These are phyloP conservation scores for Chelon auratus DNA, from an alignment of 2,797 vertebrate genomes.

Conservation along the genomic window DNA sequence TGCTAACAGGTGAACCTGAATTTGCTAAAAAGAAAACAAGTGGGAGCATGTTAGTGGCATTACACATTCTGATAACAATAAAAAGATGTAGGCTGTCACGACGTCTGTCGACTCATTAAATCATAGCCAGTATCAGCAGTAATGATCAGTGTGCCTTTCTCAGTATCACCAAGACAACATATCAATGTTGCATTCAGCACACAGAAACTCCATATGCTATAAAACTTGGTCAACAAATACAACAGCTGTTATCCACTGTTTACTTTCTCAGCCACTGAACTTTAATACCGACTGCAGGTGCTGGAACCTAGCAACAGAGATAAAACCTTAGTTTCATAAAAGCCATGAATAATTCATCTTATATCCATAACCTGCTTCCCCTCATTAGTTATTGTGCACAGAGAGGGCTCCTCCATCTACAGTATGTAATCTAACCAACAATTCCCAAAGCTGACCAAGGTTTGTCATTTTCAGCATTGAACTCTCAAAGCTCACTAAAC, in stretches of 20 bases:
- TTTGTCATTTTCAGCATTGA: slow-evolving; percentile 35
- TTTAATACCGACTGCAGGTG: slow-evolving; percentile 63
- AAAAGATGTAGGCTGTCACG: slow-evolving; percentile 15
- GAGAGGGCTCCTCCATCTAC: not conserved
- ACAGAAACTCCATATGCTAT: slow-evolving; percentile 74
- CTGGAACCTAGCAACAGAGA: slow-evolving; percentile 74
- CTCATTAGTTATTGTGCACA: slow-evolving; percentile 19
- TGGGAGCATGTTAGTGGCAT: too few species aligned
- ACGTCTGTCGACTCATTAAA: slow-evolving; percentile 50
- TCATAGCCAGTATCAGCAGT: slow-evolving; percentile 38
- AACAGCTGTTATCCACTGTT: slow-evolving; percentile 87
- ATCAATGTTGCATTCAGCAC: slow-evolving; percentile 59
- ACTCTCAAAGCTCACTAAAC: slow-evolving; percentile 35
- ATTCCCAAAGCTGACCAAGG: slow-evolving; percentile 23
- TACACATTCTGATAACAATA: slow-evolving; percentile 20
- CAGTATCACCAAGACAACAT: slow-evolving; percentile 69
- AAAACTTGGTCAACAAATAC: slow-evolving; percentile 79
- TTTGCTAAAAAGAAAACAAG: too few species aligned
- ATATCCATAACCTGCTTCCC: slow-evolving; percentile 45
- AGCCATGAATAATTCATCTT: slow-evolving; percentile 30
- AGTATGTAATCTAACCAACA: slow-evolving; percentile 9
- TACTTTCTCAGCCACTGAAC: slow-evolving; percentile 83
- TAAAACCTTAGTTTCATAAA: slow-evolving; percentile 51
- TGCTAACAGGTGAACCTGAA: too few species aligned
- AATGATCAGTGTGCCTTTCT: slow-evolving; percentile 32